Evolutionary conservation across 2,888 invertebrate genomes (phyloP).

Genomic region (Calliopum simillimum): DNA sequence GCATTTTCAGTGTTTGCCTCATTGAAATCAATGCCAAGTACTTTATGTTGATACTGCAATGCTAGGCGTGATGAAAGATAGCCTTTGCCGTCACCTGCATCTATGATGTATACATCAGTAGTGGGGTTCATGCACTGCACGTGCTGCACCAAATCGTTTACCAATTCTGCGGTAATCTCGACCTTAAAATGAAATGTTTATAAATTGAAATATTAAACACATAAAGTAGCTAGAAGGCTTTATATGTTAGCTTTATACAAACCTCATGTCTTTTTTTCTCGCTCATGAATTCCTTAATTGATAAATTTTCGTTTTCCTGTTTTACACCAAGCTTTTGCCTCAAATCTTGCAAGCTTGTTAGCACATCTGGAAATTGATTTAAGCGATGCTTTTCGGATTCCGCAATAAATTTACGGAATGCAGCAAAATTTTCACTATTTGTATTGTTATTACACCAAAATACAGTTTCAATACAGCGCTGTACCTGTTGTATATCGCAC

Average conservation of each 20-base stretch:
- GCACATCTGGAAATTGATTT: slow-evolving; percentile 45
- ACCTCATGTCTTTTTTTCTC: slow-evolving; percentile 87
- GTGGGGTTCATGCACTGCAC: neutral
- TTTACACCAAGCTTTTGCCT: slow-evolving; percentile 57
- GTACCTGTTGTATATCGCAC: slow-evolving; percentile 61
- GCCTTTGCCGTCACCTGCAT: slow-evolving; percentile 92
- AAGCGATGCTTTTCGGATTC: slow-evolving; percentile 49
- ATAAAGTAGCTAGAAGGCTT: neutral
- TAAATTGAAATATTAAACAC: neutral
- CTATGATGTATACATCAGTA: slow-evolving; percentile 71
- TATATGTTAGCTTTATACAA: no score
- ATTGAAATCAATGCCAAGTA: slow-evolving; percentile 86
- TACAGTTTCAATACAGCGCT: slow-evolving; percentile 66
- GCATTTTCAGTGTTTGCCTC: slow-evolving; percentile 76
- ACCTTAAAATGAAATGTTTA: slow-evolving; percentile 66
- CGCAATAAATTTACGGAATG: slow-evolving; percentile 49
- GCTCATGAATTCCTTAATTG: slow-evolving; percentile 79
- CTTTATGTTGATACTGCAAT: slow-evolving; percentile 76
- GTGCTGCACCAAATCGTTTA: slow-evolving; percentile 69
- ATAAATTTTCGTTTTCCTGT: slow-evolving; percentile 40
- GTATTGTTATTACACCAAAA: slow-evolving; percentile 67
- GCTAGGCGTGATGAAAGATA: slow-evolving; percentile 83
- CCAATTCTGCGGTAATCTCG: slow-evolving; percentile 73
- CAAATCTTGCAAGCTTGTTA: slow-evolving; percentile 62
- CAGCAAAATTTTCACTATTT: slow-evolving; percentile 40